Percentiles rank a stretch among this genome's conserved stretches.
Evolutionary conservation across 2,113 vertebrate species (phyloP).

Genomic region (Chitala chitala): DNA sequence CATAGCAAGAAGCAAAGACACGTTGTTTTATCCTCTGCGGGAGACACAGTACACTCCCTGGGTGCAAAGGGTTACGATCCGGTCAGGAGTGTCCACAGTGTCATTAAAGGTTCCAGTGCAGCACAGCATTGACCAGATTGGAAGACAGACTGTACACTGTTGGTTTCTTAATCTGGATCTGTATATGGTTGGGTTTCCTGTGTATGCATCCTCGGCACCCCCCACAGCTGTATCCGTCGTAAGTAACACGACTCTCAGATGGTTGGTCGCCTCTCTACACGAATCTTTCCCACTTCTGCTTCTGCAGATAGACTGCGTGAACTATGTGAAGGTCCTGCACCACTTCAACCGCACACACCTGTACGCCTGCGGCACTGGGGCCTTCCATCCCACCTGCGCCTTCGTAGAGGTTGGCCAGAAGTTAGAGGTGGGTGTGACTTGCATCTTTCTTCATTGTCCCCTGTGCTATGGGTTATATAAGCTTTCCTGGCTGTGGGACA

Average conservation of each 20-base stretch:
- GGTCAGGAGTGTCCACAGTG: neutral
- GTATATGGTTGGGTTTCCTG: neutral
- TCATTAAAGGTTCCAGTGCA: neutral
- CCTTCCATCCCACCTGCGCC: constrained; percentile 88
- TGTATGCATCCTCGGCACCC: too few species aligned
- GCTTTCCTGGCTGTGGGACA: too few species aligned
- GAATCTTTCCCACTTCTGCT: constrained; percentile 23
- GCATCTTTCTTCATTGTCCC: neutral
- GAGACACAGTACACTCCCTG: neutral
- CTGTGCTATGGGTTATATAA: too few species aligned
- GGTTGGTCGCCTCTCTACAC: too few species aligned
- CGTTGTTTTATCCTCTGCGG: neutral
- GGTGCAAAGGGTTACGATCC: neutral
- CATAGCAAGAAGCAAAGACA: constrained; percentile 1
- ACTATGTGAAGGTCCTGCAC: constrained; percentile 91
- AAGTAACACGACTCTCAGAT: constrained; percentile 6
- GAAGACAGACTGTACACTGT: neutral
- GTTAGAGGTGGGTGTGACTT: constrained; percentile 69
- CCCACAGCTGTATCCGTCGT: too few species aligned
- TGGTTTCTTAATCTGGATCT: neutral
- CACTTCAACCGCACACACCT: constrained; percentile 87
- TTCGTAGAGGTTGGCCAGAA: constrained; percentile 82
- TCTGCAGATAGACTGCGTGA: constrained; percentile 85
- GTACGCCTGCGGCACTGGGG: constrained; percentile 86
- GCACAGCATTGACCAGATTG: neutral